Evolutionary conservation across 2,113 vertebrate species (phyloP), one percentile per base, ranked within the genome.

Genomic region (Phyllostomus discolor): DNA sequence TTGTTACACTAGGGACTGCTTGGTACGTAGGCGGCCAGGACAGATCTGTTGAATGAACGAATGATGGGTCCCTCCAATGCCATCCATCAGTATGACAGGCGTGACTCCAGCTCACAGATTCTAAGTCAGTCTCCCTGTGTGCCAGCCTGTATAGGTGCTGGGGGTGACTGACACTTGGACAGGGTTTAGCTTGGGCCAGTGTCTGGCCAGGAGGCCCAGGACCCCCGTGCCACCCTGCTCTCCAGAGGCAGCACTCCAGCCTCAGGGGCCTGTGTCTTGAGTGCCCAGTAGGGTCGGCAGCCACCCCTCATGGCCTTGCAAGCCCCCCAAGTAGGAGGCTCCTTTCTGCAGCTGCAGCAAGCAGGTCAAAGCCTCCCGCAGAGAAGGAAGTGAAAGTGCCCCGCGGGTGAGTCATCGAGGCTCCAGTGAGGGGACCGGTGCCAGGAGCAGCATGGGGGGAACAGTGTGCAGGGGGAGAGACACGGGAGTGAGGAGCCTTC

Each of bases 331-430:
- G 48, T 43, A 54, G 7, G 50, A 84, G 10, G 31, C 8, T 52
- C n/a, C 19, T 75, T 12, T 86, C 75, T 64, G 59, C 41, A 50
- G 66, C n/a, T 28, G 33, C 22, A 26, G 69, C n/a, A 57, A 31
- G 69, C 31, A 57, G n/a, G 76, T 64, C 75, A 38, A 22, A 19
- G 50, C n/a, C 69, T 78, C 48, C 17, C 70, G 15, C 31, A 62
- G 38, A 95, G 67, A 9, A 95, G 95, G 95, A 97, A 96, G 66
- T 73, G 72, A 94, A 78, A 95, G 90, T 87, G 52, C 14, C 41
- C 7, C 0, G 19, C 0, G 43, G 3, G 80, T 95, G 90, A 95
- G 92, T 96, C 95, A 85, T 7, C 0, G 1, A 50, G 84, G 84
- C 67, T 67, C n/a, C 50, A 4, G 16, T 20, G 43, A 80, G 41